Base-by-base conservation (phyloP, 1,140 invertebrate species). In the Drosophila ananassae region DNA sequence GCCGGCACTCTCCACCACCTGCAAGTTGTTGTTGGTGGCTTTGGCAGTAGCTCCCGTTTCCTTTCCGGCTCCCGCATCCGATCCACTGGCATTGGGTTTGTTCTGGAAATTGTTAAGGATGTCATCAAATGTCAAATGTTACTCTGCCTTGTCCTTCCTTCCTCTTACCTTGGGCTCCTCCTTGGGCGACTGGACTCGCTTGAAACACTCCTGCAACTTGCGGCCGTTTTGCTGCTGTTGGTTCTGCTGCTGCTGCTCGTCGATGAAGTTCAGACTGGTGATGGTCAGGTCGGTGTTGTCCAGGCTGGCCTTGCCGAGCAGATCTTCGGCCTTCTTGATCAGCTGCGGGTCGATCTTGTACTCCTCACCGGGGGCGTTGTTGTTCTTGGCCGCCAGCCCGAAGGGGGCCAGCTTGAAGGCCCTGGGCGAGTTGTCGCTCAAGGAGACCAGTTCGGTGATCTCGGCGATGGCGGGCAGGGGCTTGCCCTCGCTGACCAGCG, bases 251-350 rank as follows among this genome's bases (percentile, higher is more conserved):
- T 91, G 85, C 54, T 92, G 90, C 72, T 94, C 94, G 69, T 94
- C 94, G 60, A 94, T 94, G 61, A 93, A 94, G 73, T 94, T 94
- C 3, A 94, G 79, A 13, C 93, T 94, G 46, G 94, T 94, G 34
- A 94, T 93, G 24, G 94, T 94, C n/a, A 94, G 92, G 85, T 94
- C 94, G 7, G 93, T 93, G 67, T 94, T 94, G 67, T 94, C 93
- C 54, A 94, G 80, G 13, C 89, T 92, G 5, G 83, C 83, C 77
- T 92, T 92, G 58, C 91, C 91, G 41, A 92, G 32, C 41, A 92
- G 68, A 68, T 91, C 89, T 61, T 92, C 91, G 2, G 91, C 91
- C 57, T 92, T 92, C 54, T 85, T 89, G 44, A 92, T 90, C 13
- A 92, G 76, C 32, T 91, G 85, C 5, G 91, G 90, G 76, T 92